A percentile compares a stretch with the other conserved stretches of the same genome.
phyloP scores from a whole-genome alignment of 2,113 vertebrate genomes.

The Calypte anna region DNA sequence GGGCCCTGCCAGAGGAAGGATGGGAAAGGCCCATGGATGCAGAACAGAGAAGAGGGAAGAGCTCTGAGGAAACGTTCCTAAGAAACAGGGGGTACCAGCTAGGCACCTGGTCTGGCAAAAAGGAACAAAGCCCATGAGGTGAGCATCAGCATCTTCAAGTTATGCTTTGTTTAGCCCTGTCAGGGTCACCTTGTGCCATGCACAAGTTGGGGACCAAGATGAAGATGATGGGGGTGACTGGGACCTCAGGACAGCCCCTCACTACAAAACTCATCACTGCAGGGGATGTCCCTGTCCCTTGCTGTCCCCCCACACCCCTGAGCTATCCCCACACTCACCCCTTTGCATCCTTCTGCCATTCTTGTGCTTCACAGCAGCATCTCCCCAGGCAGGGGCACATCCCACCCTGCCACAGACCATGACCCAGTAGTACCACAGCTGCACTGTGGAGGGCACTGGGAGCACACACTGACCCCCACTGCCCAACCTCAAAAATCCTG shows the following conservation, averaged over 20 bases:
- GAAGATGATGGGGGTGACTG: not conserved
- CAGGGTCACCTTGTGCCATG: fast-evolving
- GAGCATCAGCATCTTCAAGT: not conserved
- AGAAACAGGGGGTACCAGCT: not conserved
- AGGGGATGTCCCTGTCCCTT: not conserved
- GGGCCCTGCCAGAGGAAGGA: not conserved
- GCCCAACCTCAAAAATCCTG: not conserved
- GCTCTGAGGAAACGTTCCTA: not conserved
- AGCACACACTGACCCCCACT: not conserved
- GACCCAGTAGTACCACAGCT: not conserved
- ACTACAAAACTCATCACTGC: not conserved
- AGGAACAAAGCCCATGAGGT: not conserved
- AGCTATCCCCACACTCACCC: fast-evolving
- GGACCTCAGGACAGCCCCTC: not conserved
- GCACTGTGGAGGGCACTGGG: fast-evolving
- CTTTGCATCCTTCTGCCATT: not conserved
- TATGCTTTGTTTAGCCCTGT: not conserved
- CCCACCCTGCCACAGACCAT: not conserved
- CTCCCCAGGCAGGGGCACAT: not conserved
- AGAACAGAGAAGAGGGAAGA: not conserved
- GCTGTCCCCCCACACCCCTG: too few species aligned
- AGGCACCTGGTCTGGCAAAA: not conserved
- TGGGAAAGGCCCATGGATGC: not conserved
- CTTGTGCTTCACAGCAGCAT: not conserved
- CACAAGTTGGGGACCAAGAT: not conserved